Conservation (phyloP, 2,797 vertebrate species). For the Oophaga sylvatica region DNA sequence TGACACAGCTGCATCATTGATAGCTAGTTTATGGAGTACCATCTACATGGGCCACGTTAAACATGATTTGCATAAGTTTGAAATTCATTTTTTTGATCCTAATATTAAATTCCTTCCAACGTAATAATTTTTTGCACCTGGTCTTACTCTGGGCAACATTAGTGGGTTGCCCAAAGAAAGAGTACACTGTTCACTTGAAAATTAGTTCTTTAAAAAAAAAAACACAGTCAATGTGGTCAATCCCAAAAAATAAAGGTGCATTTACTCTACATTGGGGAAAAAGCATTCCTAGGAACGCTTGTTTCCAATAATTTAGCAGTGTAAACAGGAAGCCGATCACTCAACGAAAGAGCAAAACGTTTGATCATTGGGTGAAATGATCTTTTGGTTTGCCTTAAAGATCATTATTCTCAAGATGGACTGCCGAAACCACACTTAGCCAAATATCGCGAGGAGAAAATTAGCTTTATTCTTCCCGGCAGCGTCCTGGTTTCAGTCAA, state of each 20-base stretch:
- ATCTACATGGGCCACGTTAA: conserved; percentile 45
- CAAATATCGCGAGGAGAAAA: no score
- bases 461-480: no score
- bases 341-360: no score
- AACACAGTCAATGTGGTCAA: neutral
- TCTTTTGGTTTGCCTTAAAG: no score
- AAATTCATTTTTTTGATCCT: conserved; percentile 16
- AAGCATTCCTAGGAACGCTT: no score
- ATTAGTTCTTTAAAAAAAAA: conserved; percentile 7
- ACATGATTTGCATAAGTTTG: conserved; percentile 49
- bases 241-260: neutral
- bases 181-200: neutral
- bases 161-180: neutral
- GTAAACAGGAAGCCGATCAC: no score
- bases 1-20: conserved; percentile 43
- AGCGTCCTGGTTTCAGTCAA: no score
- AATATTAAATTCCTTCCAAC: conserved; percentile 3
- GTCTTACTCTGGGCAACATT: conserved; percentile 17
- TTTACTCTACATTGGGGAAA: no score
- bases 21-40: neutral
- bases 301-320: no score
- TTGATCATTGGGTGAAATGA: no score
- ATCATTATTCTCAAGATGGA: no score
- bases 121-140: neutral
- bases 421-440: no score